phyloP scores from a whole-genome alignment of 2,888 invertebrate genomes.

The Lysandra coridon region DNA sequence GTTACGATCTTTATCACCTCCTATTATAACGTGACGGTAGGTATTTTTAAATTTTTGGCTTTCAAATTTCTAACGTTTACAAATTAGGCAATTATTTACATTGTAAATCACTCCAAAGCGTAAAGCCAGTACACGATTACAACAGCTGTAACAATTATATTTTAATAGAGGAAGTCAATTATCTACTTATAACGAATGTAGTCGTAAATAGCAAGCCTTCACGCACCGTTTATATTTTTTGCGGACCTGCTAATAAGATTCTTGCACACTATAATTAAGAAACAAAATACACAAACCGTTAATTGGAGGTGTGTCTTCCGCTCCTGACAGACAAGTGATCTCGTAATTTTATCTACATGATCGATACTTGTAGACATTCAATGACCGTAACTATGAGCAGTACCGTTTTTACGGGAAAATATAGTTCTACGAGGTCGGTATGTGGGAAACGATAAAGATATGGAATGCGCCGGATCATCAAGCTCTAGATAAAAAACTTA shows the following conservation, averaged over 20 bases:
- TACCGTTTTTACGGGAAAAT: constrained; percentile 3
- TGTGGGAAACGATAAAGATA: not conserved
- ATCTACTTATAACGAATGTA: constrained; percentile 35
- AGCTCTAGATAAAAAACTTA: constrained; percentile 49
- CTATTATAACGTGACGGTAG: not conserved
- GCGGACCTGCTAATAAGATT: not conserved
- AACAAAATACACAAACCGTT: constrained; percentile 8
- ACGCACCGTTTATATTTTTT: constrained; percentile 25
- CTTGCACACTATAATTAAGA: constrained; percentile 17
- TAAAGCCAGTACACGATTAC: constrained; percentile 36
- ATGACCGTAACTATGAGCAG: not conserved
- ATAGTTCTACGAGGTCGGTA: not conserved
- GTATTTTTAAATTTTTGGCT: not conserved
- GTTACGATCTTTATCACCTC: not conserved
- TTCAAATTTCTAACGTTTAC: constrained; percentile 36
- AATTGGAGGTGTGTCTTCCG: not conserved
- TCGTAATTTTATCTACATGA: not conserved
- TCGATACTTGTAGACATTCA: not conserved
- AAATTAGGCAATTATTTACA: constrained; percentile 9
- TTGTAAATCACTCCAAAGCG: constrained; percentile 27
- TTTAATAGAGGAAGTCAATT: constrained; percentile 45
- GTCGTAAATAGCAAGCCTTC: constrained; percentile 30
- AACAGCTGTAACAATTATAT: constrained; percentile 42
- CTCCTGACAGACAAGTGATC: not conserved
- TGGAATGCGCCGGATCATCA: not conserved